Evolutionary conservation across 2,888 invertebrate species (phyloP).

Genomic region (Ptilodon capucinus): DNA sequence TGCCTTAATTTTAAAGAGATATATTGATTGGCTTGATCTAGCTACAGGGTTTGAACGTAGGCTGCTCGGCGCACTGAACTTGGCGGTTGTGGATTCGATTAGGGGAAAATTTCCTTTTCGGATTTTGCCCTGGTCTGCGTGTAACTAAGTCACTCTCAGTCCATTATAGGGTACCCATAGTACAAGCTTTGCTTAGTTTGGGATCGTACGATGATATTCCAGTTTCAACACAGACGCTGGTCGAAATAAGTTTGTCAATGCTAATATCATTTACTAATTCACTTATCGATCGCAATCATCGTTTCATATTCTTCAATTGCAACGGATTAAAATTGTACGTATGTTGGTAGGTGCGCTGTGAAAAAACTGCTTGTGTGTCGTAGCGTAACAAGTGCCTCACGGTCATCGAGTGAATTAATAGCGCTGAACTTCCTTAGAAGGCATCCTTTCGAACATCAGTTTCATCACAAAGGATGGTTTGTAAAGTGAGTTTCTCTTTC

Average conservation of each 20-base stretch:
- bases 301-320: not conserved
- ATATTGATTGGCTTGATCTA: too few relatives aligned
- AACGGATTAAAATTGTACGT: not conserved
- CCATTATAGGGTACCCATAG: too few relatives aligned
- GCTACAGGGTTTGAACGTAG: too few relatives aligned
- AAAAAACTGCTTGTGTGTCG: not conserved
- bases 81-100: too few relatives aligned
- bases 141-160: too few relatives aligned
- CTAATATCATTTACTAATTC: not conserved
- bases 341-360: not conserved
- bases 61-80: too few relatives aligned
- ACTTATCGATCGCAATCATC: not conserved
- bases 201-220: too few relatives aligned
- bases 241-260: not conserved
- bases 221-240: too few relatives aligned
- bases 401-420: conserved; percentile 8
- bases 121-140: too few relatives aligned
- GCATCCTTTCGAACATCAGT: conserved; percentile 22
- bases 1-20: too few relatives aligned
- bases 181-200: too few relatives aligned
- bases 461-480: conserved; percentile 33
- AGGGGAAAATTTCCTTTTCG: too few relatives aligned
- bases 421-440: conserved; percentile 18
- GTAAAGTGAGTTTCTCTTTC: conserved; percentile 27
- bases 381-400: conserved; percentile 13